Evolutionary conservation across 92 coral and sea anemone genomes (phyloP).

Genomic region (Umimayanthus chanpuru): DNA sequence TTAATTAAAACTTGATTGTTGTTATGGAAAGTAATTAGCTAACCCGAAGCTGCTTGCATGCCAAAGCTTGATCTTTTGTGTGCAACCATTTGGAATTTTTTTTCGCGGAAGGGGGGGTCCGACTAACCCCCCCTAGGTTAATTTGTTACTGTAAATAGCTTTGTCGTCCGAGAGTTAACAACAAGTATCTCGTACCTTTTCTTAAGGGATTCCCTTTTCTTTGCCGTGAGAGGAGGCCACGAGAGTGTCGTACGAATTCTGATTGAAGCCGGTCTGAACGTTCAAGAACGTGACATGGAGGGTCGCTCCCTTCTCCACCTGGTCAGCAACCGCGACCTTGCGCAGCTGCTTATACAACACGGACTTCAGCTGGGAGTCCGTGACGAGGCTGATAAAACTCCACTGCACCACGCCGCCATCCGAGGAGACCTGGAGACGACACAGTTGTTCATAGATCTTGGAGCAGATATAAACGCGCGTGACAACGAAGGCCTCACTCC

Average conservation of each 20-base stretch:
- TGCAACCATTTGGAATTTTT: too few relatives aligned
- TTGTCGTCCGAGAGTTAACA: too few relatives aligned
- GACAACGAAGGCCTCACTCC: constrained; percentile 28
- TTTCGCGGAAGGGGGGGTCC: too few relatives aligned
- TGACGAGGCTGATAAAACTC: constrained; percentile 6
- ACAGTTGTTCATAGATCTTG: constrained; percentile 16
- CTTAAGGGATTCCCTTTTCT: not conserved
- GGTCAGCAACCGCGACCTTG: constrained; percentile 11
- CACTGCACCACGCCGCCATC: constrained; percentile 32
- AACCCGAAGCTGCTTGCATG: too few relatives aligned
- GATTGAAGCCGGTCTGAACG: constrained; percentile 26
- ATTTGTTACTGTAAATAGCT: too few relatives aligned
- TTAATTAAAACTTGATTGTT: too few relatives aligned
- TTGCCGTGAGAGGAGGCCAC: constrained; percentile 33
- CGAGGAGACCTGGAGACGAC: constrained; percentile 29
- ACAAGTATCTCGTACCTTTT: not conserved
- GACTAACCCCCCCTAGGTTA: too few relatives aligned
- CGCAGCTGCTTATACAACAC: constrained; percentile 12
- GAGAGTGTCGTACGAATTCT: constrained; percentile 1
- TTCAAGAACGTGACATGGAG: constrained; percentile 14
- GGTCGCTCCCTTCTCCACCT: constrained; percentile 22
- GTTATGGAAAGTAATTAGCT: too few relatives aligned
- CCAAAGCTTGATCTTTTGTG: too few relatives aligned
- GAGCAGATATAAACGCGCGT: constrained; percentile 26
- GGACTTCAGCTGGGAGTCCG: constrained; percentile 8